Evolutionary conservation across 2,113 vertebrate species (phyloP).

Genomic region (Ranitomeya variabilis): DNA sequence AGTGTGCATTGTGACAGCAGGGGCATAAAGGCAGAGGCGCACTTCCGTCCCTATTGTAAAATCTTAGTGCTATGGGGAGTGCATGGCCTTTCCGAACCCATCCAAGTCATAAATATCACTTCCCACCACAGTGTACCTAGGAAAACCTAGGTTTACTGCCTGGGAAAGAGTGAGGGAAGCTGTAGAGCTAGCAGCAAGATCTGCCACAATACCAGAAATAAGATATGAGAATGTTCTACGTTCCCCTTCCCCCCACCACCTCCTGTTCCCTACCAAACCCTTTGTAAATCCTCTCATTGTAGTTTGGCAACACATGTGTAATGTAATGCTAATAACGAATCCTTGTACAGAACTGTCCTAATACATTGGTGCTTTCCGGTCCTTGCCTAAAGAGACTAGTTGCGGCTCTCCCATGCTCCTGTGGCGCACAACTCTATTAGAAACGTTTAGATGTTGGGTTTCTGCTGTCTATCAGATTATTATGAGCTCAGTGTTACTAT

Average conservation of each 20-base stretch:
- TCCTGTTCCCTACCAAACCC: conserved; percentile 34
- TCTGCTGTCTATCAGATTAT: not conserved
- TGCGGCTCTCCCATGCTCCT: not conserved
- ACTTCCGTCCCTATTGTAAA: conserved; percentile 4
- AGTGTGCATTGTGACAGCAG: conserved; percentile 8
- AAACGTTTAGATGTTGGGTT: not conserved
- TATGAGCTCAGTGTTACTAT: not conserved
- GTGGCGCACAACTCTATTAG: not conserved
- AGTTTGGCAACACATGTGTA: conserved; percentile 45
- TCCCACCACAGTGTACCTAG: conserved; percentile 20
- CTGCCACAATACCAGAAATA: conserved; percentile 30
- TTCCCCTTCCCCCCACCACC: conserved; percentile 20
- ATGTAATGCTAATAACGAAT: conserved; percentile 46
- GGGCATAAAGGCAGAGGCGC: not conserved
- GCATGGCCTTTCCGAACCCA: not conserved
- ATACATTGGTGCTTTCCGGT: conserved; percentile 6
- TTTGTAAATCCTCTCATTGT: conserved; percentile 43
- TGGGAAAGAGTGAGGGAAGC: conserved; percentile 4
- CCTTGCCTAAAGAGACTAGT: not conserved
- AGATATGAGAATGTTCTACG: conserved; percentile 26
- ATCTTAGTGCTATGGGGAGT: not conserved
- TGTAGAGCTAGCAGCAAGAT: not conserved
- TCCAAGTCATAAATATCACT: not conserved
- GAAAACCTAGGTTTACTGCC: not conserved
- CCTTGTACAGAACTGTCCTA: conserved; percentile 20